These are phyloP conservation scores for Psittacula derbiana DNA, from an alignment of 2,797 vertebrate genomes.

Conservation along the genomic window DNA sequence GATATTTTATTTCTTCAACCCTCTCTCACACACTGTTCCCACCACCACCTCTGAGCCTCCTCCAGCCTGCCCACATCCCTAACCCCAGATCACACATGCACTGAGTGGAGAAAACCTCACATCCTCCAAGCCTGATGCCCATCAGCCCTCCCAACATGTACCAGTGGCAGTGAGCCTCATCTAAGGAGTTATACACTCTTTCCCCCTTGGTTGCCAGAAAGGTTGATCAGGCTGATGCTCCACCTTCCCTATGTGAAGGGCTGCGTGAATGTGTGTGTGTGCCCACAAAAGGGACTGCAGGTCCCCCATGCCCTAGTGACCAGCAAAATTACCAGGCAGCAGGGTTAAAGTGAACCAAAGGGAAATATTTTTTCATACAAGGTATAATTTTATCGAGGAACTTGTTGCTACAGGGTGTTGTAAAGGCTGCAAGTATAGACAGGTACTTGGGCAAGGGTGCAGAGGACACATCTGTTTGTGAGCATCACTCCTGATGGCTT, in stretches of 20 bases:
- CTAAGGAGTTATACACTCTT: neutral
- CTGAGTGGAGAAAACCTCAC: neutral
- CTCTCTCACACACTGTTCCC: neutral
- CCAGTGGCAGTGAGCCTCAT: fast-evolving
- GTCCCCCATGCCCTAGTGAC: neutral
- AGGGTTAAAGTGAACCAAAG: neutral
- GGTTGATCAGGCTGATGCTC: neutral
- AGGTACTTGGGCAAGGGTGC: neutral
- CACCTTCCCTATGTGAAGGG: neutral
- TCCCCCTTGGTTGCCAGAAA: neutral
- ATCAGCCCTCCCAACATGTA: neutral
- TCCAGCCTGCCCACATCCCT: neutral
- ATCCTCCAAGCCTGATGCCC: neutral
- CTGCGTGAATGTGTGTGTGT: fast-evolving
- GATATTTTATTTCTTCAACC: neutral
- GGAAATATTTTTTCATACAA: neutral
- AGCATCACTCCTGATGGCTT: neutral
- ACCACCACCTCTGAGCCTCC: neutral
- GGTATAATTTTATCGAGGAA: neutral
- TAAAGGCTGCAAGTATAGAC: neutral
- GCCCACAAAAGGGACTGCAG: neutral
- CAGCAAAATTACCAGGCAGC: neutral
- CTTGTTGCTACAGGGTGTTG: neutral
- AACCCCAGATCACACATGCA: neutral
- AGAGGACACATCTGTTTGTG: neutral